A percentile compares a stretch with the other conserved stretches of the same genome.
These are phyloP conservation scores for Cryptoprocta ferox DNA, from an alignment of 2,797 vertebrate species.

Conservation along the genomic window DNA sequence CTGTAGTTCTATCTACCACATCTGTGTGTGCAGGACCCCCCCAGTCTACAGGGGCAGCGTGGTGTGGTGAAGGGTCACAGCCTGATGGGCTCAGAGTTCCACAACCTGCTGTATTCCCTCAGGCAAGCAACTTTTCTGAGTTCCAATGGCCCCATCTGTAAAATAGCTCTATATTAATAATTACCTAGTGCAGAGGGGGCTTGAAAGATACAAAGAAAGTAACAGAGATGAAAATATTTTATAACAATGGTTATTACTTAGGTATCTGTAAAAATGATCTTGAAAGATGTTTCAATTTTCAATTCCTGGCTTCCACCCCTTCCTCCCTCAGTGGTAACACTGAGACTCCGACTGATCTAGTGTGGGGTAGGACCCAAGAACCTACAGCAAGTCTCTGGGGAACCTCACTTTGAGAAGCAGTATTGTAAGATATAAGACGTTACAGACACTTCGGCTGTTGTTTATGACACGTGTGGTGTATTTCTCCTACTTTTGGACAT, in stretches of 20 bases:
- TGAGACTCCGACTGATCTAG: not conserved
- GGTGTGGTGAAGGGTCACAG: fast-evolving
- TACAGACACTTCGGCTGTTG: not conserved
- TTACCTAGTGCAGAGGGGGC: not conserved
- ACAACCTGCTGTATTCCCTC: not conserved
- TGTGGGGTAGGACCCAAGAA: not conserved
- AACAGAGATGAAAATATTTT: not conserved
- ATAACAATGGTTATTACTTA: not conserved
- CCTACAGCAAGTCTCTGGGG: not conserved
- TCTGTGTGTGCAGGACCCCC: slow-evolving; percentile 80
- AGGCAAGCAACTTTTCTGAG: not conserved
- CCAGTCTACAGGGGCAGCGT: not conserved
- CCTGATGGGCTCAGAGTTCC: not conserved
- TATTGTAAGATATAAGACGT: not conserved
- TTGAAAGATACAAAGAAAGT: not conserved
- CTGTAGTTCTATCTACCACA: slow-evolving; percentile 73
- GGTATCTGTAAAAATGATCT: not conserved
- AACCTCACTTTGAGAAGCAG: not conserved
- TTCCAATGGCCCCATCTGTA: not conserved
- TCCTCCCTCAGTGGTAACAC: no score
- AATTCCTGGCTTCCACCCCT: not conserved
- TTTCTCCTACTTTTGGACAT: slow-evolving; percentile 85
- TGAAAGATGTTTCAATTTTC: not conserved
- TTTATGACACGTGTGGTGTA: slow-evolving; percentile 59
- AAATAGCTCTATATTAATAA: not conserved